Base-by-base conservation (phyloP, 2,888 invertebrate genomes). In the Lithodes maja region DNA sequence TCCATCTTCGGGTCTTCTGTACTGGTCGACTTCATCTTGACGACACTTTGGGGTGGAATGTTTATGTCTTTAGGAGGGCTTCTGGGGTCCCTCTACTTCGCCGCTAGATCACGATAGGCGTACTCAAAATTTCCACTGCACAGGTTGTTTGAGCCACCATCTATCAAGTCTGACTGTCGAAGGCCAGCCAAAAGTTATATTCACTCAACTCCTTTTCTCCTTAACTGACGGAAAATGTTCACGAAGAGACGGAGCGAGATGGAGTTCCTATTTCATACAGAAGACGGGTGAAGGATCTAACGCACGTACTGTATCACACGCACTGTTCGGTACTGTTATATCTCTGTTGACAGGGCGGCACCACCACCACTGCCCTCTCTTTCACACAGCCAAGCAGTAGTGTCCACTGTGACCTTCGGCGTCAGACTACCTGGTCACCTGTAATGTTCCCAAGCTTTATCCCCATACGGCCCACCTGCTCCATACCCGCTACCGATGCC, bases 1-100 rank as follows among this genome's bases (percentile, higher is more conserved):
- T 98, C 98, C 98, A 98, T 98, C 83, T 90, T 90, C 2, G 87
- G 82, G 15, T 90, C 90, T 7, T 84, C 87, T 74, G 85, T 87
- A 55, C 87, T 87, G 2, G 87, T 80, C 81, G 90, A 90, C 87
- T 90, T 90, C 90, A 90, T 90, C 82, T 85, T 83, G 71, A 33
- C 33, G 17, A 69, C 81, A 33, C 33, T 33, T 33, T 33, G 33
- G 33, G 33, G 33, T 33, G 33, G 33, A 33, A 33, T 33, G 33
- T 33, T 33, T 33, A 33, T 33, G 33, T 33, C 33, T 33, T 33
- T 33, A 33, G 33, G 33, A 33, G 33, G 33, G 33, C 33, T 33
- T 33, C 33, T 33, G 33, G 33, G 33, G 33, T 33, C 33, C 33
- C 33, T 33, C 33, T 33, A 33, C 33, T 33, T 33, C 33, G 33